These are phyloP conservation scores for Neotragus moschatus DNA, from an alignment of 2,113 vertebrate species.

Conservation along the genomic window DNA sequence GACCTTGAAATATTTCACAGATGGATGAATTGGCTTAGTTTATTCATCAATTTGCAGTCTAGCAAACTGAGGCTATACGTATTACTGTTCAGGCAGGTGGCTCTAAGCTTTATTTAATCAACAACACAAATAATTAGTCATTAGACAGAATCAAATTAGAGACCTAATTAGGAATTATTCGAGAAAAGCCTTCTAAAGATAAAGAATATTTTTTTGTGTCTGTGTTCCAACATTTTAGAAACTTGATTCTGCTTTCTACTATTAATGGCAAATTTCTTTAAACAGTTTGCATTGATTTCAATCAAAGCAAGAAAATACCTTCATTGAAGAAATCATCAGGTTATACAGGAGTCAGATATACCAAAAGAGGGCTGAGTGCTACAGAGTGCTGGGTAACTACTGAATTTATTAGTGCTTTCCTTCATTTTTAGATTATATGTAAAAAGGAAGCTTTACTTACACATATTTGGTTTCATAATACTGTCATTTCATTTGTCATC, in stretches of 20 bases:
- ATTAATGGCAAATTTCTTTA: not conserved
- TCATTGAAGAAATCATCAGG: constrained; percentile 5
- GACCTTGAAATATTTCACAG: constrained; percentile 83
- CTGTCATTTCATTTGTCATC: not conserved
- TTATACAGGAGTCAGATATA: not conserved
- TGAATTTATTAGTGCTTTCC: not conserved
- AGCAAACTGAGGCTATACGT: constrained; percentile 58
- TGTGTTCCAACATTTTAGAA: not conserved
- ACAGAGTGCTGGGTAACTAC: fast-evolving
- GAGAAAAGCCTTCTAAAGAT: constrained; percentile 17
- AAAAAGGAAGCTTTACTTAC: constrained; percentile 29
- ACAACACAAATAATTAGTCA: constrained; percentile 33
- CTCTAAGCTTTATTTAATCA: constrained; percentile 46
- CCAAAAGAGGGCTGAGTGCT: not conserved
- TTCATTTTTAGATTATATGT: not conserved
- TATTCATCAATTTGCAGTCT: constrained; percentile 66
- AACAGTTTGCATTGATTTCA: not conserved
- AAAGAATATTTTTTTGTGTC: not conserved
- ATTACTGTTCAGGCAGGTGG: constrained; percentile 10
- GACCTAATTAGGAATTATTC: constrained; percentile 49
- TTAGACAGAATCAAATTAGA: constrained; percentile 6
- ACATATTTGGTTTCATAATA: constrained; percentile 25
- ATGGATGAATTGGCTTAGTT: constrained; percentile 75
- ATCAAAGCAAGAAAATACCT: not conserved
- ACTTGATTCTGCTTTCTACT: not conserved